Conservation (phyloP, 2,113 vertebrate genomes). For the Rutilus rutilus region DNA sequence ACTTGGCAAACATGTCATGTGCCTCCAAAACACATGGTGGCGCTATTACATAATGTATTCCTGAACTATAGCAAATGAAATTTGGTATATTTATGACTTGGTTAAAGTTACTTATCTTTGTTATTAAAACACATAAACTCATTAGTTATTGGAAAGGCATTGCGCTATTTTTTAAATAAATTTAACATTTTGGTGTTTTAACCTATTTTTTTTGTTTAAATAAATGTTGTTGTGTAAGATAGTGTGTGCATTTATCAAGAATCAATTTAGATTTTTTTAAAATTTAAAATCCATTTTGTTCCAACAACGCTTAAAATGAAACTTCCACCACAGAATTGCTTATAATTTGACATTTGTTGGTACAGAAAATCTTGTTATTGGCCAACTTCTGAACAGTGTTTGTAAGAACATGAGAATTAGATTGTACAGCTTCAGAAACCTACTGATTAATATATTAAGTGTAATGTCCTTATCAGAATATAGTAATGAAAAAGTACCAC, state of each 20-base stretch:
- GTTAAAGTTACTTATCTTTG: background rate
- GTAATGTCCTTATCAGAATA: background rate
- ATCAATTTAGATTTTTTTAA: background rate
- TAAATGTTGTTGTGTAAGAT: too few relatives aligned
- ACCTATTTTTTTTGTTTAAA: too few relatives aligned
- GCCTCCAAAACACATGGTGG: constrained; percentile 10
- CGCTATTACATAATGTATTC: background rate
- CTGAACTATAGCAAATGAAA: background rate
- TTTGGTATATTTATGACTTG: too few relatives aligned
- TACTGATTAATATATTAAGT: background rate
- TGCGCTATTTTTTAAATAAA: background rate
- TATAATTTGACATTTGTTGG: background rate
- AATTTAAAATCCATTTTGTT: too few relatives aligned
- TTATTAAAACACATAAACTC: background rate
- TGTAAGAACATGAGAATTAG: background rate
- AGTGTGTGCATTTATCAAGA: too few relatives aligned
- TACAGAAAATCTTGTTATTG: background rate
- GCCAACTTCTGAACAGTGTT: background rate
- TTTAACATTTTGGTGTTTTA: background rate
- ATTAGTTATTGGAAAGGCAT: background rate
- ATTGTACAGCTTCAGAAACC: background rate
- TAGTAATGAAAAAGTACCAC: background rate
- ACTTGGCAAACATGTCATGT: background rate
- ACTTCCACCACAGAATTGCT: background rate
- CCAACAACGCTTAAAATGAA: background rate